Conservation (phyloP, 2,797 vertebrate genomes). For the Phaenicophaeus curvirostris region DNA sequence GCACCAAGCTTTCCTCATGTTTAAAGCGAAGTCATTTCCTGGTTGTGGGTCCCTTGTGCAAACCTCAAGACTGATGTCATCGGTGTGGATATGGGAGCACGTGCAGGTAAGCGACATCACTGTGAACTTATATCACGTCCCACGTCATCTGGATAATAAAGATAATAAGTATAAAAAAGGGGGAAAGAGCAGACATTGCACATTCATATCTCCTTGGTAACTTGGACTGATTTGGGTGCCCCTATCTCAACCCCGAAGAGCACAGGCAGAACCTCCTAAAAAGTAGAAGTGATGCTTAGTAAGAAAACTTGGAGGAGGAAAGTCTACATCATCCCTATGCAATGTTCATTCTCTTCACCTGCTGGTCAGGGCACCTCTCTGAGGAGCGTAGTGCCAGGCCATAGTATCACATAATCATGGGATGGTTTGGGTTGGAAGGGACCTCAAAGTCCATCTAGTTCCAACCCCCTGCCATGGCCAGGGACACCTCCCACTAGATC, state of each 20-base stretch:
- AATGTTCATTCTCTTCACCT: background rate
- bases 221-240: background rate
- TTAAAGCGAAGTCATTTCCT: constrained; percentile 59
- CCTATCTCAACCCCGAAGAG: background rate
- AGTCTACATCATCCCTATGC: accelerated
- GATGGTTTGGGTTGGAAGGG: no score
- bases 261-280: background rate
- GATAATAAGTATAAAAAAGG: background rate
- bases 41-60: constrained; percentile 21
- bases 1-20: background rate
- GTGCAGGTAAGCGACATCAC: constrained; percentile 20
- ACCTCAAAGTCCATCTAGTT: no score
- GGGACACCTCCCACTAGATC: no score
- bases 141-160: background rate
- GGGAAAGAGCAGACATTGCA: background rate
- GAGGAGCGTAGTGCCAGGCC: no score
- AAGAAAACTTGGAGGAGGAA: background rate
- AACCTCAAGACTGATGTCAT: constrained; percentile 25
- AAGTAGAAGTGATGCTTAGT: background rate
- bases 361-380: background rate
- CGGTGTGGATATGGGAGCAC: background rate
- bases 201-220: background rate
- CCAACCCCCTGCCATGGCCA: no score
- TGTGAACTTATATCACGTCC: background rate
- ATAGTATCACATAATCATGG: no score